A percentile compares a stretch with the other conserved stretches of the same genome.
phyloP scores from a whole-genome alignment of 2,113 vertebrate genomes.

The Sakesphorus luctuosus region DNA sequence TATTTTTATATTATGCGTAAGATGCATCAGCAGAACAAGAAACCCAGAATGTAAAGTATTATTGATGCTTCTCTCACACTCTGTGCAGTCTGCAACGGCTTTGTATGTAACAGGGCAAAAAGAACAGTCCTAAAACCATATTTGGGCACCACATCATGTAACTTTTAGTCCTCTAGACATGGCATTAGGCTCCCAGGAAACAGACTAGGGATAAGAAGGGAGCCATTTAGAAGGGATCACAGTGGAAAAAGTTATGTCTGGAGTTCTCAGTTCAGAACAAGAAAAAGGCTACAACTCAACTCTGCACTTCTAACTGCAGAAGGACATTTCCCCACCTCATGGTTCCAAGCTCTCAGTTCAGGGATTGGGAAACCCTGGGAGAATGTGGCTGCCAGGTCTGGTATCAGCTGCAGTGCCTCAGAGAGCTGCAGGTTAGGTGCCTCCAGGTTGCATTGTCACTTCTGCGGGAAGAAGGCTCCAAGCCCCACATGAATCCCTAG shows the following conservation, averaged over 20 bases:
- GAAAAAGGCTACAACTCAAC: not conserved
- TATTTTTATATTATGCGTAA: slow-evolving; percentile 74
- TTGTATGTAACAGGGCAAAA: not conserved
- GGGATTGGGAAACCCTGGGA: not conserved
- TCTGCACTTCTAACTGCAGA: not conserved
- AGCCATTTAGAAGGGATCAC: not conserved
- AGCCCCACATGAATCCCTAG: not conserved
- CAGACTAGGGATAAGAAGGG: not conserved
- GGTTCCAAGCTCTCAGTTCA: not conserved
- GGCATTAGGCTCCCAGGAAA: not conserved
- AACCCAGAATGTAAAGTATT: slow-evolving; percentile 64
- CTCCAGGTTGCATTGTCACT: not conserved
- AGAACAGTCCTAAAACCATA: not conserved
- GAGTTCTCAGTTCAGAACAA: not conserved
- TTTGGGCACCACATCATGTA: not conserved
- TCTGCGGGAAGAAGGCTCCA: not conserved
- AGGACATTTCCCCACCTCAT: not conserved
- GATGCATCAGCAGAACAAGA: slow-evolving; percentile 73
- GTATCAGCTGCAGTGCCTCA: not conserved
- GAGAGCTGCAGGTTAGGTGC: not conserved
- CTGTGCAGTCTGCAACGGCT: not conserved
- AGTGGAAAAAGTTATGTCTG: not conserved
- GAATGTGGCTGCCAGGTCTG: not conserved
- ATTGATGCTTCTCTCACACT: not conserved
- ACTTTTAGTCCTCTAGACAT: not conserved